Evolutionary conservation across 2,797 vertebrate genomes (phyloP).

Genomic region (Pantherophis alleghaniensis): DNA sequence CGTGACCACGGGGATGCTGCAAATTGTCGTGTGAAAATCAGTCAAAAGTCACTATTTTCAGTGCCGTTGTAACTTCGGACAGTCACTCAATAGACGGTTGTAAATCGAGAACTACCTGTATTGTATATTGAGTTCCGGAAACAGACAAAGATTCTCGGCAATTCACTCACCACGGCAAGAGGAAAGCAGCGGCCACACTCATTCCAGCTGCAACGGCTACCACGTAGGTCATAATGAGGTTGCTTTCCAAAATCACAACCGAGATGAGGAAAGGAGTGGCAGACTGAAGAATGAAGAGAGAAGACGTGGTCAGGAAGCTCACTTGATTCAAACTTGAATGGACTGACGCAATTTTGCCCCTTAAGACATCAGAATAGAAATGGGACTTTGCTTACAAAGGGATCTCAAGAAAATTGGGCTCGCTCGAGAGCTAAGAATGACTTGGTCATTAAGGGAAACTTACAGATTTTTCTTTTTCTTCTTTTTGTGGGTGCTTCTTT

Average conservation of each 20-base stretch:
- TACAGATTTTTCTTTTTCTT: too few species aligned
- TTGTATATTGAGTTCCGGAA: background rate
- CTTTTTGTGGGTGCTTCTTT: background rate
- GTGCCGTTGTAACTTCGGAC: too few species aligned
- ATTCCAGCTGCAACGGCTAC: slow-evolving; percentile 87
- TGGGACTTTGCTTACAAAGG: background rate
- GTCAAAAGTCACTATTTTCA: background rate
- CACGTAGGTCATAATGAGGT: slow-evolving; percentile 84
- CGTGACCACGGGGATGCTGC: background rate
- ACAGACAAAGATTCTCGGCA: background rate
- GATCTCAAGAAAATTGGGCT: background rate
- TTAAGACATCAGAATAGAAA: background rate
- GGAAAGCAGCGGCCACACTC: slow-evolving; percentile 90
- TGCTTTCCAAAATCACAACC: slow-evolving; percentile 82
- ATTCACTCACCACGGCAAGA: slow-evolving; percentile 88
- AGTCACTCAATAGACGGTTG: background rate
- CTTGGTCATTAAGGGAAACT: background rate
- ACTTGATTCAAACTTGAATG: background rate
- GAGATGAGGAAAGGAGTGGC: slow-evolving; percentile 90
- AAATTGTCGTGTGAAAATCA: background rate
- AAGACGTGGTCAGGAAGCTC: background rate
- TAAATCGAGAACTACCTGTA: background rate
- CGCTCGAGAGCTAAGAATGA: background rate
- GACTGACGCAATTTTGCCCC: background rate
- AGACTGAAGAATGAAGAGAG: slow-evolving; percentile 71